Percentiles rank a stretch among this genome's conserved stretches.
Conservation (phyloP, 92 coral and sea anemone genomes). For the Palythoa grandiflora region DNA sequence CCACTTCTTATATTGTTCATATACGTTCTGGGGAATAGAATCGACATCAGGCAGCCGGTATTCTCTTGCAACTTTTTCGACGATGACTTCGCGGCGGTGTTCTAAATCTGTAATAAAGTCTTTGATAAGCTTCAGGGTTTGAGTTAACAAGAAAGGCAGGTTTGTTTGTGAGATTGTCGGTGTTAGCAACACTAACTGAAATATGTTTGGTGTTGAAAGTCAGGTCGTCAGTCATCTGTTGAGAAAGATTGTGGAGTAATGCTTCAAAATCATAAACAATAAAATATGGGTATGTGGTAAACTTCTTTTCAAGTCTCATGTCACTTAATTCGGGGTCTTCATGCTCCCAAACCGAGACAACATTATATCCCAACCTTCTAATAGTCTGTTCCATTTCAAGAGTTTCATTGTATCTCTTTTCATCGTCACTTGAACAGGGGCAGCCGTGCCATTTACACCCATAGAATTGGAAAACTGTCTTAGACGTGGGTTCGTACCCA, state of each 20-base stretch:
- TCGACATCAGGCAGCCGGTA: slow-evolving; percentile 42
- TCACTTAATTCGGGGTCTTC: not conserved
- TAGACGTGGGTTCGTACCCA: slow-evolving; percentile 8
- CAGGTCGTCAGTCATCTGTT: not conserved
- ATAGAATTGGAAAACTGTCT: not conserved
- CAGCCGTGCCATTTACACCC: slow-evolving; percentile 3
- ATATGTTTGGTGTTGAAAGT: not conserved
- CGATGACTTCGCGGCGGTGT: slow-evolving; percentile 41
- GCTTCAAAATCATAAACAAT: not conserved
- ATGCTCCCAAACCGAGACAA: slow-evolving; percentile 4
- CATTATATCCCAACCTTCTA: not conserved
- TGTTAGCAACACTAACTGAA: not conserved
- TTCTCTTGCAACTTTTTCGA: slow-evolving; percentile 40
- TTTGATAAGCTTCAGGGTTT: not conserved
- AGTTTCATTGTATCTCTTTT: not conserved
- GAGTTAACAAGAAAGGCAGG: not conserved
- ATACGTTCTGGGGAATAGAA: slow-evolving; percentile 45
- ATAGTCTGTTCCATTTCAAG: not conserved
- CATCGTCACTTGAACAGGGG: not conserved
- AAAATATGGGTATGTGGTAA: not conserved
- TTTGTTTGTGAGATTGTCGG: not conserved
- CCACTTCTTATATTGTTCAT: slow-evolving; percentile 36
- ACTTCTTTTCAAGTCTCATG: not conserved
- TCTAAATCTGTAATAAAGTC: no score
- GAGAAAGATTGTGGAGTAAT: not conserved